Percentiles rank a stretch among this genome's conserved stretches.
Evolutionary conservation across 2,888 invertebrate species (phyloP).

Genomic region (Pilophorus perplexus): DNA sequence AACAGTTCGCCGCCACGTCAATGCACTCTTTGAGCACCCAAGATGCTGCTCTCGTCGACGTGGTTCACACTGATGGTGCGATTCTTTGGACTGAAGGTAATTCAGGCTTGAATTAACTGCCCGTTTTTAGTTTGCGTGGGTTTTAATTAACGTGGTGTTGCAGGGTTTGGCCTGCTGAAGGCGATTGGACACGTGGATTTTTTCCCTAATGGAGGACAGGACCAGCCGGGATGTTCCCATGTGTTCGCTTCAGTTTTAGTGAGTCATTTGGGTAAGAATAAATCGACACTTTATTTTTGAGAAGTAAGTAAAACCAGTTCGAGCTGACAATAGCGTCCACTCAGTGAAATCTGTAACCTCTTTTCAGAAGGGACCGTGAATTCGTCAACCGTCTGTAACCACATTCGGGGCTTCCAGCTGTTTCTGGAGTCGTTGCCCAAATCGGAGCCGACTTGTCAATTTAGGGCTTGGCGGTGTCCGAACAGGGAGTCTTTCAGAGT

Average conservation of each 20-base stretch:
- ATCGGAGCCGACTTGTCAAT: slow-evolving; percentile 54
- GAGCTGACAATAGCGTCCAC: no score
- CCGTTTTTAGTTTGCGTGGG: not conserved
- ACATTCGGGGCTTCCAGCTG: slow-evolving; percentile 58
- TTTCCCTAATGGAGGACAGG: slow-evolving; percentile 61
- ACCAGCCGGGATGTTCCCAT: slow-evolving; percentile 61
- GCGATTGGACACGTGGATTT: slow-evolving; percentile 62
- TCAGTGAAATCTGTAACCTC: no score
- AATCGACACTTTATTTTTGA: no score
- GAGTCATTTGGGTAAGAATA: slow-evolving; percentile 54
- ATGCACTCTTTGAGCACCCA: slow-evolving; percentile 60
- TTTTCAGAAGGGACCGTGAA: slow-evolving; percentile 55
- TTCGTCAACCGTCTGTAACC: slow-evolving; percentile 59
- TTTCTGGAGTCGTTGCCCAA: slow-evolving; percentile 57
- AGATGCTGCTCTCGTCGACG: slow-evolving; percentile 65
- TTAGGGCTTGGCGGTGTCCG: slow-evolving; percentile 58
- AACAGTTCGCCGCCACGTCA: slow-evolving; percentile 56
- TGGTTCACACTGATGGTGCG: slow-evolving; percentile 67
- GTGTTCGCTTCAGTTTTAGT: slow-evolving; percentile 59
- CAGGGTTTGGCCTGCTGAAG: slow-evolving; percentile 58
- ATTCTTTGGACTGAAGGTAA: slow-evolving; percentile 57
- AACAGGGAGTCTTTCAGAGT: slow-evolving; percentile 56
- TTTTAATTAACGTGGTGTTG: not conserved
- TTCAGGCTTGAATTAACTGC: not conserved
- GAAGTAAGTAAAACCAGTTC: no score